Percentiles rank a stretch among this genome's conserved stretches.
Evolutionary conservation across 30 jellyfish, hydroid and myxozoan genomes (phyloP).

Genomic region (Pseudorhiza aurosa): DNA sequence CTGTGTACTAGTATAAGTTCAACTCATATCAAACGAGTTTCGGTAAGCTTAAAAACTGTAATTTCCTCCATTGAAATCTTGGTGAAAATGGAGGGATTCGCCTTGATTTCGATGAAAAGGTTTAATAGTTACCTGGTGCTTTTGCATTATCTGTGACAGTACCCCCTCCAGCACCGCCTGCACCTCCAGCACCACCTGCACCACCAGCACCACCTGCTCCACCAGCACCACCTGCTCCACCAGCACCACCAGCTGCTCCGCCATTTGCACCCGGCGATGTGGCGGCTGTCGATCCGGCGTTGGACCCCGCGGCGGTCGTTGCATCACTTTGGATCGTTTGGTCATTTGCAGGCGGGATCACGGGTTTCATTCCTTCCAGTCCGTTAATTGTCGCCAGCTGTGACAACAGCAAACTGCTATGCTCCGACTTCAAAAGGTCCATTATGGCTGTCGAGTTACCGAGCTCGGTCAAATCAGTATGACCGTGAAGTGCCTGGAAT

Average conservation of each 20-base stretch:
- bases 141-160: slow-evolving; percentile 53
- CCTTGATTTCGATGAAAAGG: no score
- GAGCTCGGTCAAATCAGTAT: slow-evolving; percentile 41
- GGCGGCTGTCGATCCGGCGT: slow-evolving; percentile 40
- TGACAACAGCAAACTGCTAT: slow-evolving; percentile 35
- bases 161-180: slow-evolving; percentile 20
- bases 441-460: slow-evolving; percentile 56
- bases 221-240: slow-evolving; percentile 23
- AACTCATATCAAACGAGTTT: no score
- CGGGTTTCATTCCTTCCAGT: slow-evolving; percentile 40
- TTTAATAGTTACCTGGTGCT: no score
- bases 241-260: slow-evolving; percentile 28
- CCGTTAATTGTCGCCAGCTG: slow-evolving; percentile 74
- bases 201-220: slow-evolving; percentile 24
- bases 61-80: no score
- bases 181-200: slow-evolving; percentile 42
- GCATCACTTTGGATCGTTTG: slow-evolving; percentile 46
- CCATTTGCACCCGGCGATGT: slow-evolving; percentile 21
- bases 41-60: no score
- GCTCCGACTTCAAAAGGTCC: slow-evolving; percentile 55
- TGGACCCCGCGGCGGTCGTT: slow-evolving; percentile 37
- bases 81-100: no score
- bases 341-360: slow-evolving; percentile 25
- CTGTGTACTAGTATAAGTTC: no score
- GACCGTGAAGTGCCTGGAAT: slow-evolving; percentile 63